Conservation (phyloP, 2,797 vertebrate genomes). For the Cephalopachus bancanus region DNA sequence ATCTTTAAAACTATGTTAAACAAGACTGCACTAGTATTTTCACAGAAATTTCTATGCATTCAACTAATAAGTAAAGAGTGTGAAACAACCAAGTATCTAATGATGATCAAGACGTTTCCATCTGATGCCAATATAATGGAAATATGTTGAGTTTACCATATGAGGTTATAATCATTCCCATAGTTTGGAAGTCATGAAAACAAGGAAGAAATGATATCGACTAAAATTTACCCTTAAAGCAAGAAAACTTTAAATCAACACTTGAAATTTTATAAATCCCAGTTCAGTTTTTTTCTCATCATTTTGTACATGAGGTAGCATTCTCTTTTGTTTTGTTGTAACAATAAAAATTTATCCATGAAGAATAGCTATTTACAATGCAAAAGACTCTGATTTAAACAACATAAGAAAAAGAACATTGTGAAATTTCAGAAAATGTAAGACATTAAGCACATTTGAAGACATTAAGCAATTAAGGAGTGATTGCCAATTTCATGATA, state of each 20-base stretch:
- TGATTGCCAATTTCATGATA: background rate
- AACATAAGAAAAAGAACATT: background rate
- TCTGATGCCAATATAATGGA: background rate
- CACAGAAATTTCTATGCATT: background rate
- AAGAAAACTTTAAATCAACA: background rate
- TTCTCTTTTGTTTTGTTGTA: background rate
- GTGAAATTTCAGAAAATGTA: background rate
- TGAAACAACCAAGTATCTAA: background rate
- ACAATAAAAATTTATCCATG: background rate
- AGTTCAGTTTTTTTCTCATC: background rate
- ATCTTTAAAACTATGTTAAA: background rate
- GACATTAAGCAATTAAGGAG: background rate
- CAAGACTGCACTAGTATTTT: background rate
- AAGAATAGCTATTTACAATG: background rate
- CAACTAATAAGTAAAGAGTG: background rate
- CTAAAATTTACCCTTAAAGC: background rate
- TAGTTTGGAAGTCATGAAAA: background rate
- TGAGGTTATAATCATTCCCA: background rate
- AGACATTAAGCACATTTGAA: background rate
- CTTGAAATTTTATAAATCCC: background rate
- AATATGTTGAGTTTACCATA: background rate
- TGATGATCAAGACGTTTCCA: background rate
- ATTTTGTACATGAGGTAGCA: background rate
- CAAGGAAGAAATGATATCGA: background rate
- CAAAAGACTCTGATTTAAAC: background rate